Conservation (phyloP, 2,888 invertebrate genomes). For the Siphlonurus alternatus region DNA sequence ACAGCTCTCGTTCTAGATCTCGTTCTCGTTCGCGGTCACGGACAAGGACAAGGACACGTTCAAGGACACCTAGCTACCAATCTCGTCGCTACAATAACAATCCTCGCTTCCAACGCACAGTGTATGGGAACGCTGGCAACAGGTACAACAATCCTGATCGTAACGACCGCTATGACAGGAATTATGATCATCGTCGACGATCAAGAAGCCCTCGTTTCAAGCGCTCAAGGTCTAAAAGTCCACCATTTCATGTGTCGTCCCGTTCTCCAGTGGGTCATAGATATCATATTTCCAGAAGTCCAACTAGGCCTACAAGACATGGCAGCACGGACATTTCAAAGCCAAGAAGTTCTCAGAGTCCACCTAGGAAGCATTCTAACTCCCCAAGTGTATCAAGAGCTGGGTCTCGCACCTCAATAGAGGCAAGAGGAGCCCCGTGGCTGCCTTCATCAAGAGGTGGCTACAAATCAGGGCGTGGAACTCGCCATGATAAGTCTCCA, state of each 20-base stretch:
- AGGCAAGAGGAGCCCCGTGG: background rate
- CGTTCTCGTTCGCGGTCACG: background rate
- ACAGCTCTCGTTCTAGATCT: background rate
- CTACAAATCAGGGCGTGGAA: background rate
- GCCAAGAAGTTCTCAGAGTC: background rate
- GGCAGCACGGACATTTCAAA: too few relatives aligned
- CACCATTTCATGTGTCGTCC: background rate
- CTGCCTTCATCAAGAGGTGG: too few relatives aligned
- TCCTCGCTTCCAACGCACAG: background rate
- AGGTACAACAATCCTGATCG: background rate
- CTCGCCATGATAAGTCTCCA: background rate
- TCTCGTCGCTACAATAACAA: background rate
- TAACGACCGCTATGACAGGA: background rate
- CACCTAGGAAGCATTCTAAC: background rate
- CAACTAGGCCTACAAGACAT: background rate
- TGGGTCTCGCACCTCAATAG: background rate
- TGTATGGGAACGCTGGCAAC: background rate
- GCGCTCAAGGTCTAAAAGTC: background rate
- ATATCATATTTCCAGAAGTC: background rate
- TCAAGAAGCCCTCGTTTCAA: background rate
- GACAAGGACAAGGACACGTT: background rate
- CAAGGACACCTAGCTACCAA: background rate
- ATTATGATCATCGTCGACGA: background rate
- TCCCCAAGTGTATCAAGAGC: background rate
- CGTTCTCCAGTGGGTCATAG: background rate